Conservation (phyloP, 2,888 invertebrate genomes). For the Odontocolon sp. region DNA sequence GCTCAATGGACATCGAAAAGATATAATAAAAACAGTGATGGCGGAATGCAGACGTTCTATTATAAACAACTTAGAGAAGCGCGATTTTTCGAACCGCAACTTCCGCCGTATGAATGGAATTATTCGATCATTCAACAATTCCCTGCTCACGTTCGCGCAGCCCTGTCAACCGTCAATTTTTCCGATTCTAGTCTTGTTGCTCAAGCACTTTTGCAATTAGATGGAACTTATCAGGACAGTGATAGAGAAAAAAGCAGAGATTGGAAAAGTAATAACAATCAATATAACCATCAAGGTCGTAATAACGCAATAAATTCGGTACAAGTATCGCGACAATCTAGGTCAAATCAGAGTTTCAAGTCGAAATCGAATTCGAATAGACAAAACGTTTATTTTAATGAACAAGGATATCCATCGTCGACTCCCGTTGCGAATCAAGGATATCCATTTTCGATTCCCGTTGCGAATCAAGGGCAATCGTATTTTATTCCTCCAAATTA, state of each 20-base stretch:
- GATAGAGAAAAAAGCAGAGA: background rate
- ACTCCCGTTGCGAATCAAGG: no score
- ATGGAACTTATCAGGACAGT: background rate
- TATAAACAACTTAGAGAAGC: background rate
- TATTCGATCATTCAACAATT: conserved; percentile 4
- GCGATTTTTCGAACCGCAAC: background rate
- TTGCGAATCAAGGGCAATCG: no score
- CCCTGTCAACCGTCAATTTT: background rate
- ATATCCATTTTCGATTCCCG: no score
- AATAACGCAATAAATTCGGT: background rate
- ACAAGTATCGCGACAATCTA: background rate
- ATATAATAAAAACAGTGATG: no score
- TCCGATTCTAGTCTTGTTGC: background rate
- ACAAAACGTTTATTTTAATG: background rate
- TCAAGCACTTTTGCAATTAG: background rate
- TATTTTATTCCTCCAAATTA: no score
- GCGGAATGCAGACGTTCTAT: background rate
- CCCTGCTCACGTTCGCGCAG: background rate
- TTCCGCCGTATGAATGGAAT: background rate
- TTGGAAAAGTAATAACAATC: background rate
- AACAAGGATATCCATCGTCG: no score
- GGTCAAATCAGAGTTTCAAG: background rate
- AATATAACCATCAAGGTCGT: background rate
- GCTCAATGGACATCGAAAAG: background rate
- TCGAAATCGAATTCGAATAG: background rate